Evolutionary conservation across 2,797 vertebrate species (phyloP).

Genomic region (Sardinella longiceps): DNA sequence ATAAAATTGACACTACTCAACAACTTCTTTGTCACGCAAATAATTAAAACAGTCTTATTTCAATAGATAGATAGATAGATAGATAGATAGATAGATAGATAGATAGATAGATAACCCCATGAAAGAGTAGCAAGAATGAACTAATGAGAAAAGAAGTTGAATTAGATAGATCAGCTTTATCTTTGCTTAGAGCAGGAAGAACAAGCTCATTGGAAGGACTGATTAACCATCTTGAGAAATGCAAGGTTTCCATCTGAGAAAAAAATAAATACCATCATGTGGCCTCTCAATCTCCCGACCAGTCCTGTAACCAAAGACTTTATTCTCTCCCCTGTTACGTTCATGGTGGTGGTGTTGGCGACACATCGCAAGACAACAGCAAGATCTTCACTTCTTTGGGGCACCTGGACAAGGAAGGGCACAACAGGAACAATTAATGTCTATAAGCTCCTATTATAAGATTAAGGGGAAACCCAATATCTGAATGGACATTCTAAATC

Average conservation of each 20-base stretch:
- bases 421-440: background rate
- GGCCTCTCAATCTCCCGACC: background rate
- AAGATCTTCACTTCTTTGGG: constrained; percentile 22
- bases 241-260: background rate
- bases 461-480: background rate
- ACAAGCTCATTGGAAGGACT: background rate
- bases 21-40: no score
- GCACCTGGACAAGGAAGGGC: constrained; percentile 22
- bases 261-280: background rate
- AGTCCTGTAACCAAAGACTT: constrained; percentile 20
- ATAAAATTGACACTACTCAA: no score
- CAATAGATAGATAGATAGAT: no score
- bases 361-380: constrained; percentile 33
- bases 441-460: background rate
- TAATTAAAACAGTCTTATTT: no score
- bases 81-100: no score
- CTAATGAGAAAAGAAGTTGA: no score
- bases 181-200: no score
- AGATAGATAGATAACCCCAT: no score
- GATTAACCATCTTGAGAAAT: background rate
- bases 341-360: constrained; percentile 29
- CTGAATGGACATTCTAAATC: background rate
- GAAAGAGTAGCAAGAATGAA: no score
- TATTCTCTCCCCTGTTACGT: constrained; percentile 31
- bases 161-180: no score